These are phyloP conservation scores for Drosophila mojavensis DNA, from an alignment of 1,140 invertebrate genomes.

Conservation along the genomic window DNA sequence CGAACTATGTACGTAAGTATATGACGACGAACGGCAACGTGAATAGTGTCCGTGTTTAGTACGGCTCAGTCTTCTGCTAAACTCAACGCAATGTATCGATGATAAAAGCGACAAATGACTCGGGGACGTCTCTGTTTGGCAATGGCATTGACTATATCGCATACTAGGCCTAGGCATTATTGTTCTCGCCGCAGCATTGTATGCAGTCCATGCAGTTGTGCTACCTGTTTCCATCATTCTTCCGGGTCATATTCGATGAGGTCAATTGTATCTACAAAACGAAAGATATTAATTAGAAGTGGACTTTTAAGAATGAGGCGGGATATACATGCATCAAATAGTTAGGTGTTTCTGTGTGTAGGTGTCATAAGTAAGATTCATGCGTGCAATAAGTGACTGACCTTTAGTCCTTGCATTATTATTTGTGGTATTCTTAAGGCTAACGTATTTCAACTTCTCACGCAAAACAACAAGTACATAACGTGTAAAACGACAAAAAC, in stretches of 20 bases:
- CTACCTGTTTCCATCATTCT: slow-evolving; percentile 83
- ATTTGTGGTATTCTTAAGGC: slow-evolving; percentile 72
- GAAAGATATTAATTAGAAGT: slow-evolving; percentile 12
- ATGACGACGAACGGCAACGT: slow-evolving; percentile 75
- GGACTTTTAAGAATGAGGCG: not conserved
- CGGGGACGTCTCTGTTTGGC: slow-evolving; percentile 39
- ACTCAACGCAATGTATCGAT: slow-evolving; percentile 54
- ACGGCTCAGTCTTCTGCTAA: slow-evolving; percentile 79
- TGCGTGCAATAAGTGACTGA: slow-evolving; percentile 70
- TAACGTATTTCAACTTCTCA: slow-evolving; percentile 71
- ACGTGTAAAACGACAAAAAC: slow-evolving; percentile 47
- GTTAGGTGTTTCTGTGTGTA: slow-evolving; percentile 1
- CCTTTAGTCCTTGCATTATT: slow-evolving; percentile 78
- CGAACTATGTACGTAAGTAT: slow-evolving; percentile 64
- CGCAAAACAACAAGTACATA: slow-evolving; percentile 63
- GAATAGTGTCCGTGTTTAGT: slow-evolving; percentile 67
- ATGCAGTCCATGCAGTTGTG: slow-evolving; percentile 84
- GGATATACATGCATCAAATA: not conserved
- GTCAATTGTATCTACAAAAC: slow-evolving; percentile 74
- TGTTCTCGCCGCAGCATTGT: slow-evolving; percentile 84
- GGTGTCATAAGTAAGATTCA: slow-evolving; percentile 29
- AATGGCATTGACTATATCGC: slow-evolving; percentile 47
- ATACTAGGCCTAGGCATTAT: slow-evolving; percentile 76
- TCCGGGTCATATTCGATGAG: slow-evolving; percentile 77
- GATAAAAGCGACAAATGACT: slow-evolving; percentile 38